Evolutionary conservation across 1,140 invertebrate species (phyloP).

Genomic region (Brachionus angularis): DNA sequence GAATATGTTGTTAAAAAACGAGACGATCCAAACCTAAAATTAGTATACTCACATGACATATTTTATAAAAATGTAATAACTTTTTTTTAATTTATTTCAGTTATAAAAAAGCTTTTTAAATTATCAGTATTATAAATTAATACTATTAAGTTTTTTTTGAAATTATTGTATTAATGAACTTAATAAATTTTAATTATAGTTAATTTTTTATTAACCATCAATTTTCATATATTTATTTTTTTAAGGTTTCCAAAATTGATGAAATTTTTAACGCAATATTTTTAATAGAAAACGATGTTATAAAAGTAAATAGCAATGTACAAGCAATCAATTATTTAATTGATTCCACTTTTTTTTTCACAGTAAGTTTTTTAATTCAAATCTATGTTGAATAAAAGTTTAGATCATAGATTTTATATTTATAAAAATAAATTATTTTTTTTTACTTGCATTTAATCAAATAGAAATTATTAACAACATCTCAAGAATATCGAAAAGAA

Average conservation of each 20-base stretch:
- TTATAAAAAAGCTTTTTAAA: no score
- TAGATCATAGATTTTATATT: background rate
- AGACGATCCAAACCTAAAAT: slow-evolving; percentile 1
- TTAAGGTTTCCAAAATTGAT: slow-evolving; percentile 31
- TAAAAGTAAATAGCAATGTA: slow-evolving; percentile 25
- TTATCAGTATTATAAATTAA: no score
- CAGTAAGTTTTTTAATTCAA: background rate
- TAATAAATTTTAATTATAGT: background rate
- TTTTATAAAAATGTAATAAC: background rate
- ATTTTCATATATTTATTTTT: background rate
- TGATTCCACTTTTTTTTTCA: slow-evolving; percentile 30
- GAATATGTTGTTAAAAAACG: slow-evolving; percentile 6
- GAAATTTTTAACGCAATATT: slow-evolving; percentile 37
- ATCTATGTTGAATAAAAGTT: background rate
- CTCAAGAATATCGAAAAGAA: slow-evolving; percentile 25
- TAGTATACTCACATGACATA: slow-evolving; percentile 30
- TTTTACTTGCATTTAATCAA: background rate
- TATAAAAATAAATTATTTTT: background rate
- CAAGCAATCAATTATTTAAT: slow-evolving; percentile 42
- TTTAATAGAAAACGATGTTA: slow-evolving; percentile 31
- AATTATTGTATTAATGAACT: background rate
- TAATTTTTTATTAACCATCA: no score
- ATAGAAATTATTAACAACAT: slow-evolving; percentile 30
- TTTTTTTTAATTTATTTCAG: no score
- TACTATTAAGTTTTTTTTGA: no score